Evolutionary conservation across 2,797 vertebrate species (phyloP).

Genomic region (Betta splendens): DNA sequence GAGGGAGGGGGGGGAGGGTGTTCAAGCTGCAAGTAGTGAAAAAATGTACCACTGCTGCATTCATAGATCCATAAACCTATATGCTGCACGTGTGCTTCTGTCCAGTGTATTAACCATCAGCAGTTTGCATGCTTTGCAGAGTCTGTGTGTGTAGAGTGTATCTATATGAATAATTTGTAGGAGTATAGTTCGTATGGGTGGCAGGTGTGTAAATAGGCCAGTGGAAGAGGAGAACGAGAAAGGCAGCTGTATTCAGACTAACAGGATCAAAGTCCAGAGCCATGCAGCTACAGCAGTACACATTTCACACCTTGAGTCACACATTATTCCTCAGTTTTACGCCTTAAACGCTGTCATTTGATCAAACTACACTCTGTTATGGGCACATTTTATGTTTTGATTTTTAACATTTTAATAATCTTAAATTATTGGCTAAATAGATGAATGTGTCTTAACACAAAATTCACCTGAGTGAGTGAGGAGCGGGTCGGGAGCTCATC

Average conservation of each 20-base stretch:
- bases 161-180: not conserved
- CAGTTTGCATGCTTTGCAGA: not conserved
- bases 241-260: constrained; percentile 69
- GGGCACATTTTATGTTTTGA: not conserved
- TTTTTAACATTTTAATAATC: not conserved
- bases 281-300: constrained; percentile 25
- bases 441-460: constrained; percentile 7
- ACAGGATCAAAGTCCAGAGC: constrained; percentile 72
- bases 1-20: constrained; percentile 12
- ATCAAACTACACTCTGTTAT: not conserved
- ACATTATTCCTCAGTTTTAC: constrained; percentile 27
- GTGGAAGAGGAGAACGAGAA: constrained; percentile 42
- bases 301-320: constrained; percentile 37
- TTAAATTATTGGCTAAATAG: not conserved
- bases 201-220: constrained; percentile 81
- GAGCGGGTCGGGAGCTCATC: constrained; percentile 25
- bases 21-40: constrained; percentile 15
- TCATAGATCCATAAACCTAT: no score
- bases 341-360: constrained; percentile 14
- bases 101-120: not conserved
- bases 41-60: constrained; percentile 31
- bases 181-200: constrained; percentile 21
- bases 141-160: constrained; percentile 1
- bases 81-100: not conserved
- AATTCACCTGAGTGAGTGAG: constrained; percentile 13